phyloP scores from a whole-genome alignment of 1,140 invertebrate genomes.

The Bombus waltoni region DNA sequence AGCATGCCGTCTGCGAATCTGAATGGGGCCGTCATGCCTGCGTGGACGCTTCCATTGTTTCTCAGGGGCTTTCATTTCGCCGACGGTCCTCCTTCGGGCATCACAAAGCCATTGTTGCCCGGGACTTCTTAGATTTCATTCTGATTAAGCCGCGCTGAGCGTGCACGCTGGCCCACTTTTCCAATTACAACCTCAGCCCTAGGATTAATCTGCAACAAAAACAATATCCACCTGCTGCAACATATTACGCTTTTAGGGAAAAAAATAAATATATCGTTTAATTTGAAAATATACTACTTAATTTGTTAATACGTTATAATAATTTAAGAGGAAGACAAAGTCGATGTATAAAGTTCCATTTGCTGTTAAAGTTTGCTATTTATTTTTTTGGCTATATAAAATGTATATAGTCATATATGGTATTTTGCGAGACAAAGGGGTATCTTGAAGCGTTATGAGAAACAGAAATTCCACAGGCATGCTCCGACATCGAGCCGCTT shows the following conservation, averaged over 20 bases:
- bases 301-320: no score
- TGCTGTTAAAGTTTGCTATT: not conserved
- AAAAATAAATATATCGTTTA: no score
- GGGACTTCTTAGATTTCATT: slow-evolving; percentile 61
- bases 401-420: not conserved
- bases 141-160: slow-evolving; percentile 56
- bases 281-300: no score
- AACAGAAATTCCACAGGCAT: not conserved
- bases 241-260: not conserved
- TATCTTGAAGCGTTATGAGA: not conserved
- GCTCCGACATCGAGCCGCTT: not conserved
- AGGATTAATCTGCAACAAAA: slow-evolving; percentile 54
- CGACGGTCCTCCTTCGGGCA: slow-evolving; percentile 45
- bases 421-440: not conserved
- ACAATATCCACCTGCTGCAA: slow-evolving; percentile 18
- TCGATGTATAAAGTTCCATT: not conserved
- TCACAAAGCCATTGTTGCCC: slow-evolving; percentile 52
- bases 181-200: not conserved
- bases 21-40: slow-evolving; percentile 68
- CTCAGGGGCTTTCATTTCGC: slow-evolving; percentile 65
- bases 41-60: slow-evolving; percentile 69
- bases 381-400: not conserved
- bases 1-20: slow-evolving; percentile 62
- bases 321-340: no score
- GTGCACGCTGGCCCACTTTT: slow-evolving; percentile 37